These are phyloP conservation scores for Tupaia chinensis DNA, from an alignment of 2,113 vertebrate species.

Conservation along the genomic window DNA sequence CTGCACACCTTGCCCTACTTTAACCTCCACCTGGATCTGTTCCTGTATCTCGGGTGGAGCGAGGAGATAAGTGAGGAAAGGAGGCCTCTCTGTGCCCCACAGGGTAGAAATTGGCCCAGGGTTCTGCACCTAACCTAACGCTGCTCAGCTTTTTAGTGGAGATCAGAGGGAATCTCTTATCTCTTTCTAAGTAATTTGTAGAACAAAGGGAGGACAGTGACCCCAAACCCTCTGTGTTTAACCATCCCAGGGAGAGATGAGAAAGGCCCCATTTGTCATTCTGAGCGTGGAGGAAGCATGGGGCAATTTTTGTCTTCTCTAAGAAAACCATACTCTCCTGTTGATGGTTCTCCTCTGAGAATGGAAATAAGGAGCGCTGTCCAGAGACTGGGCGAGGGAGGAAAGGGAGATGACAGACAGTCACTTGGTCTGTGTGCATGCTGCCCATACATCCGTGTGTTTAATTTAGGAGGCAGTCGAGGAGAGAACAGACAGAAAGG, in stretches of 20 bases:
- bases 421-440: background rate
- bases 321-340: background rate
- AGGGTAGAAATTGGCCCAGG: background rate
- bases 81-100: background rate
- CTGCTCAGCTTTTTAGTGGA: background rate
- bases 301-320: background rate
- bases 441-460: background rate
- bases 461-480: background rate
- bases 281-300: background rate
- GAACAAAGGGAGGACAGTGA: background rate
- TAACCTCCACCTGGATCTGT: background rate
- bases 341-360: background rate
- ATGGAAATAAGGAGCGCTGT: background rate
- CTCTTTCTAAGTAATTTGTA: background rate
- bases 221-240: background rate
- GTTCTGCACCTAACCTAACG: background rate
- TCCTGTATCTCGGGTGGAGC: background rate
- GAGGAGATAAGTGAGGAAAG: background rate
- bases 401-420: background rate
- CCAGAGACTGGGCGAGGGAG: background rate
- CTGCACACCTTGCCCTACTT: constrained; percentile 59
- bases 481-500: background rate
- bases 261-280: background rate
- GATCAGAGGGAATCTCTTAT: background rate
- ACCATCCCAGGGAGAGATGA: background rate